Percentiles rank a stretch among this genome's conserved stretches.
These are phyloP conservation scores for Phortica variegata DNA, from an alignment of 1,140 invertebrate genomes.

Conservation along the genomic window DNA sequence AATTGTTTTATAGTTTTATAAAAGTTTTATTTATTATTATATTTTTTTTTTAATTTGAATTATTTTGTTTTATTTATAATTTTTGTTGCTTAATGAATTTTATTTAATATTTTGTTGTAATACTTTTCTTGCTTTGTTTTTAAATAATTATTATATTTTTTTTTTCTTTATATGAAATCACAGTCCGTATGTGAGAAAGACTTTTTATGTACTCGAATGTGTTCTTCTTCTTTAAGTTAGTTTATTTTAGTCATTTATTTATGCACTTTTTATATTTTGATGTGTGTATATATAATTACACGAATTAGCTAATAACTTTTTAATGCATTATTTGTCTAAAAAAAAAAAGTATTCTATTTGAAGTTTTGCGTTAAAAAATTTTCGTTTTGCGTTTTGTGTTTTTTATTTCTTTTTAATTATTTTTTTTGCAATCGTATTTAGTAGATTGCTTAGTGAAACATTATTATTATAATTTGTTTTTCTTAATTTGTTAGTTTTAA, in stretches of 20 bases:
- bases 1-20: too few species aligned
- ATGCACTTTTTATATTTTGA: slow-evolving; percentile 30
- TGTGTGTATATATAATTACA: slow-evolving; percentile 6
- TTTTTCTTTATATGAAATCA: slow-evolving; percentile 47
- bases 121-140: background rate
- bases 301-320: slow-evolving; percentile 6
- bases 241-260: slow-evolving; percentile 19
- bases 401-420: background rate
- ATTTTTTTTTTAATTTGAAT: too few species aligned
- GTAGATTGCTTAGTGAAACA: too few species aligned
- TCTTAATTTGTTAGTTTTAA: slow-evolving; percentile 8
- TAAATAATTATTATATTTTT: background rate
- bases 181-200: slow-evolving; percentile 58
- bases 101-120: slow-evolving; percentile 12
- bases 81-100: background rate
- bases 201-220: slow-evolving; percentile 51
- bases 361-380: background rate
- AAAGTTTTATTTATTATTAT: too few species aligned
- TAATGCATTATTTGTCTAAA: slow-evolving; percentile 18
- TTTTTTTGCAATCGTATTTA: background rate
- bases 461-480: background rate
- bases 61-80: too few species aligned
- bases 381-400: background rate
- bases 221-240: slow-evolving; percentile 23
- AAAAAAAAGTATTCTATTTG: background rate